Conservation (phyloP, 53 echinoderm and acorn worm species). For the Holothuria scabra region DNA sequence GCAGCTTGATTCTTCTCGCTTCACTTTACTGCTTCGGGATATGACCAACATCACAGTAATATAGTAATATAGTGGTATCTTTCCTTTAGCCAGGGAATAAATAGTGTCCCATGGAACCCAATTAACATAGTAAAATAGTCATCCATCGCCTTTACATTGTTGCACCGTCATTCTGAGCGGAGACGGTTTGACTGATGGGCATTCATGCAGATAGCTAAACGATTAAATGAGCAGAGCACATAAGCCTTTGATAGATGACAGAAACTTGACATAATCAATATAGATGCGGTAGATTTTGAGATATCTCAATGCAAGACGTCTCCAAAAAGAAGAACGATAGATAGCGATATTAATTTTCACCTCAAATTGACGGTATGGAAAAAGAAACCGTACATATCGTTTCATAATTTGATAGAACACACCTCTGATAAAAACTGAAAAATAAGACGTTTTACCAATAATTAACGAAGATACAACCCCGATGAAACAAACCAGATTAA, state of each 20-base stretch:
- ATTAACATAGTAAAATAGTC: conserved; percentile 45
- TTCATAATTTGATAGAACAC: no score
- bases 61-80: no score
- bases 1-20: no score
- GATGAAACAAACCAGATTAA: background rate
- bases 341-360: conserved; percentile 32
- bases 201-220: conserved; percentile 39
- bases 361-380: conserved; percentile 9
- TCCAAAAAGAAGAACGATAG: conserved; percentile 29
- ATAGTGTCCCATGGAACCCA: conserved; percentile 25
- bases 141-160: conserved; percentile 33
- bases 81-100: background rate
- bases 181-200: conserved; percentile 41
- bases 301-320: conserved; percentile 4
- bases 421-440: no score
- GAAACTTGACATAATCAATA: conserved; percentile 39
- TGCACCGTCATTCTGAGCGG: conserved; percentile 20
- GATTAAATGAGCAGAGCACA: conserved; percentile 44
- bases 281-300: conserved; percentile 36
- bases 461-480: no score
- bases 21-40: no score
- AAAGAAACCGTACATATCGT: no score
- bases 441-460: no score
- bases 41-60: no score
- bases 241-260: conserved; percentile 45